Base-by-base conservation (phyloP, 2,888 invertebrate genomes). In the Ophraella communa region DNA sequence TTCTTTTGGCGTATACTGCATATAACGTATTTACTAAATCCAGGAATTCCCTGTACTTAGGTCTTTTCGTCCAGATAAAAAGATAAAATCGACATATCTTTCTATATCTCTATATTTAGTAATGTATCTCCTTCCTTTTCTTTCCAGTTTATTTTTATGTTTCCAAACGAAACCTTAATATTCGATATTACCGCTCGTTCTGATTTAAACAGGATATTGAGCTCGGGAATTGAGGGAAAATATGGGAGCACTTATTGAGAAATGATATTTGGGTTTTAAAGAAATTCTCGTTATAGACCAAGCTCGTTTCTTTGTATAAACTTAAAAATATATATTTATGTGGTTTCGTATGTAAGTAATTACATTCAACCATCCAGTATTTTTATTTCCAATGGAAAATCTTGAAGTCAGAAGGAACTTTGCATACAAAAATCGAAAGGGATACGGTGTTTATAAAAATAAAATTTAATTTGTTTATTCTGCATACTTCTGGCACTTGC, bases 181-280 rank as follows among this genome's bases (percentile, higher is more conserved):
- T 60, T 60, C 52, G 52, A 60, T 60, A 60, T 60, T 60, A 52
- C 60, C 52, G 44, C 27, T 60, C 52, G 42, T 60, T 44, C 60
- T 60, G 52, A 60, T 60, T 60, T 53, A 60, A 60, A 52, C 60
- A 44, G 42, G 52, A 60, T 60, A 60, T 60, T 30, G 49, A 51
- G 49, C 49, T 59, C 39, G 24, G 59, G 33, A 59, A 59, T 59
- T 49, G 60, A 20, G 42, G 49, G 27, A 59, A 59, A 59, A 51
- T 51, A 51, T 51, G 49, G 17, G 7, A 51, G 49, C 27, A 51
- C 14, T 51, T 51, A 51, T 51, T 30, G 49, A 51, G 49, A 24
- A 51, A 51, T 27, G 49, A 51, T 51, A 51, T 51, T 51, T 51
- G 24, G 27, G 27, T 10, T 24, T 51, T 51, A 51, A 24, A 10